Base-by-base conservation (phyloP, 2,113 vertebrate species). In the Martes martes region DNA sequence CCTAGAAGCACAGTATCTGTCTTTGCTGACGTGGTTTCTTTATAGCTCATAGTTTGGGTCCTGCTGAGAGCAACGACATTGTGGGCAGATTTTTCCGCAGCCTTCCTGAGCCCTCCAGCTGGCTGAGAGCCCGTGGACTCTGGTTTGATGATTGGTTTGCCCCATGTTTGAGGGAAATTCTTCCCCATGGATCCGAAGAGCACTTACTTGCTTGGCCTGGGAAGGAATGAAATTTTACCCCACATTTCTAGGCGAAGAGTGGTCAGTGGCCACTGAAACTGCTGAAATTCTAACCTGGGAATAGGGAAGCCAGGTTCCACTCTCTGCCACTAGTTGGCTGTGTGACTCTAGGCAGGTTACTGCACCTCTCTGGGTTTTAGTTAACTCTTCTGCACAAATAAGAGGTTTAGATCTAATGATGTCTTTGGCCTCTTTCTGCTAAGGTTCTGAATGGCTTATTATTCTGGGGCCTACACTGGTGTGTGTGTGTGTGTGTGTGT, bases 171-270 rank as follows among this genome's bases (percentile, higher is more conserved):
- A 42, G 26, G 31, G 19, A 63, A 69, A 47, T 67, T 23, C 19
- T 69, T 88, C 1, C 23, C 11, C 7, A 0, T 0, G 8, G 1
- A 0, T 67, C 16, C 28, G 33, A 39, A 89, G 78, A 61, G 4
- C 59, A 57, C 19, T 65, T 31, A 59, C 36, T 2, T 79, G 36
- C 31, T 74, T 31, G 24, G 13, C 36, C 47, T 80, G 19, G 82
- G n/a, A 83, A 2, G 13, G 59, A 61, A 47, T 9, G 2, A 19
- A 57, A 9, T 24, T 16, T 91, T n/a, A 63, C 7, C 13, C 76
- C 50, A 8, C 18, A 36, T 52, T 69, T 84, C 33, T 26, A 69
- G 52, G 19, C 47, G 78, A 31, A 76, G n/a, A 28, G 15, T 18
- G 36, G 2, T 1, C 52, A 21, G 24, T 0, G 24, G 47, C 24